Evolutionary conservation across 2,888 invertebrate genomes (phyloP).

Genomic region (Melieria omissa): DNA sequence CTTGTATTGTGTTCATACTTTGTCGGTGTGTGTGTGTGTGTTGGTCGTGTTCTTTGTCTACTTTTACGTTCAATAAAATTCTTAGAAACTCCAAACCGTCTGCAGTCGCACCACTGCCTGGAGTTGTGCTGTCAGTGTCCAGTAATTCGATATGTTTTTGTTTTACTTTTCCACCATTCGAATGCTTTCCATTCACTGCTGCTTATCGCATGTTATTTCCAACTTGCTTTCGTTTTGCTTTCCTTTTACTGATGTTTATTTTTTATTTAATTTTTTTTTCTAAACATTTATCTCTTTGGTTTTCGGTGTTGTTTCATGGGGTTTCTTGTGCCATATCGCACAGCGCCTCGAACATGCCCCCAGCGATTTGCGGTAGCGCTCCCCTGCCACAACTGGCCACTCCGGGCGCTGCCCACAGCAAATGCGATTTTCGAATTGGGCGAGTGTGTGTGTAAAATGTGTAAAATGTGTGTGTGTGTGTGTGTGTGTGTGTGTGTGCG

Average conservation of each 20-base stretch:
- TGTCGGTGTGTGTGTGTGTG: background rate
- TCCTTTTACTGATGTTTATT: background rate
- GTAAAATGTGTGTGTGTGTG: background rate
- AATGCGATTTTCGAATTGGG: too few species aligned
- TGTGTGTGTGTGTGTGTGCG: background rate
- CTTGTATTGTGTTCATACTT: too few species aligned
- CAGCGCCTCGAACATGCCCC: too few species aligned
- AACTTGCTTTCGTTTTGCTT: background rate
- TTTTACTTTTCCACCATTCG: too few species aligned
- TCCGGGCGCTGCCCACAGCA: too few species aligned
- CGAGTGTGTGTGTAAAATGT: background rate
- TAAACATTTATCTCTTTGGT: background rate
- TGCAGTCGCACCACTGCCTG: background rate
- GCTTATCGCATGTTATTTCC: background rate
- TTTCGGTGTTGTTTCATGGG: too few species aligned
- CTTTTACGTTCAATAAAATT: constrained; percentile 34
- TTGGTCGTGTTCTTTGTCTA: background rate
- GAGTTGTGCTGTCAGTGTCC: background rate
- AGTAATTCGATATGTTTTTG: constrained; percentile 14
- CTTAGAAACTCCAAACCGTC: constrained; percentile 16
- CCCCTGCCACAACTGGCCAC: too few species aligned
- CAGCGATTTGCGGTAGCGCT: too few species aligned
- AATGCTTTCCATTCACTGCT: background rate
- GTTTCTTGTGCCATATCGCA: too few species aligned
- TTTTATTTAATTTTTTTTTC: background rate